Conservation (phyloP, 2,797 vertebrate species). For the Urosaurus nigricauda region DNA sequence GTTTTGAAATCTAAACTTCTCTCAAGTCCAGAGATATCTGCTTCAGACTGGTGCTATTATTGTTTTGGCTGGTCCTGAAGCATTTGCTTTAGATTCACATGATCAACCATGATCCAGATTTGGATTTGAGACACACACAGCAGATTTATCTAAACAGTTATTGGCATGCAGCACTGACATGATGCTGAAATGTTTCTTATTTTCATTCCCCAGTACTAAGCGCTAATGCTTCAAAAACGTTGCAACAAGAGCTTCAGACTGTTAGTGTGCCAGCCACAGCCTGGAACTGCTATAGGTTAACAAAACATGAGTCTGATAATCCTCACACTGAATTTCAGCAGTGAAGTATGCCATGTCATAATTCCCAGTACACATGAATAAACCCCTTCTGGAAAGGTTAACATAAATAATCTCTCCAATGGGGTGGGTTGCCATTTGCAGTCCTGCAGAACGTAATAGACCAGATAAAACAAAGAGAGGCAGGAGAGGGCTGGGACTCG, state of each 20-base stretch:
- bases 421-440: constrained; percentile 36
- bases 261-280: constrained; percentile 49
- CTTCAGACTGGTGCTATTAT: neutral
- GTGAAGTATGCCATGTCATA: constrained; percentile 55
- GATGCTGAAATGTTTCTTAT: constrained; percentile 48
- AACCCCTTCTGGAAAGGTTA: constrained; percentile 57
- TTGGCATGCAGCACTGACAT: constrained; percentile 13
- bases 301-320: constrained; percentile 60
- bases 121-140: neutral
- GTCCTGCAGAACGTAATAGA: neutral
- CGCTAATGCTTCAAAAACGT: constrained; percentile 55
- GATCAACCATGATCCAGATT: constrained; percentile 33
- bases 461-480: neutral
- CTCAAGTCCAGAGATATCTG: neutral
- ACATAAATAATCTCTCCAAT: constrained; percentile 52
- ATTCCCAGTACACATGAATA: constrained; percentile 60
- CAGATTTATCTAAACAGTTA: constrained; percentile 26
- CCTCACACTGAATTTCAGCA: constrained; percentile 57
- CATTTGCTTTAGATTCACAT: neutral
- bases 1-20: constrained; percentile 1
- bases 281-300: constrained; percentile 27
- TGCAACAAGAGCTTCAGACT: constrained; percentile 44
- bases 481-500: neutral
- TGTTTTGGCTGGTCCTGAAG: constrained; percentile 11
- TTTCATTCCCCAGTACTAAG: constrained; percentile 49